Conservation (phyloP, 2,797 vertebrate genomes). For the Aldrovandia affinis region DNA sequence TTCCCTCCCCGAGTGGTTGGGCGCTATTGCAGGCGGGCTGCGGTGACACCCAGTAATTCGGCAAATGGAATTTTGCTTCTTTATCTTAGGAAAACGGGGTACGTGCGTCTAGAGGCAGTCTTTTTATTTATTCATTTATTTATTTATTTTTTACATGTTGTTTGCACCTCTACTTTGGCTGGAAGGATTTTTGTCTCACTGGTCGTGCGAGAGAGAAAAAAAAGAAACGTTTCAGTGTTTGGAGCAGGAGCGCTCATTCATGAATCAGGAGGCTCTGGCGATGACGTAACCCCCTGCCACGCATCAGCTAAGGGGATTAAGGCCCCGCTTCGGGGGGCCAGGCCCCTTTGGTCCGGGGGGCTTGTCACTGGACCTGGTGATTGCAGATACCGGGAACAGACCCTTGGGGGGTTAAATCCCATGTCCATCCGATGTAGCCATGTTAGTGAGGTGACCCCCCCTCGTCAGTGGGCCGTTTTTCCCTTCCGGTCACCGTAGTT, state of each 20-base stretch:
- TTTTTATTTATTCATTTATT: no score
- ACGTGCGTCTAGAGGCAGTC: neutral
- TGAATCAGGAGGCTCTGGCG: constrained; percentile 68
- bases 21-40: neutral
- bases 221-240: constrained; percentile 68
- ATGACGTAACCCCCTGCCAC: constrained; percentile 60
- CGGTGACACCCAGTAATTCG: constrained; percentile 28
- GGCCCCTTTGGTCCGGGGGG: constrained; percentile 15
- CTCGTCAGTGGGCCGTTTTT: neutral
- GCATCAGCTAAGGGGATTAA: constrained; percentile 61
- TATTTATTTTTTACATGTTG: constrained; percentile 10
- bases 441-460: neutral
- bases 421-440: neutral
- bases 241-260: constrained; percentile 69
- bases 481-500: constrained; percentile 18
- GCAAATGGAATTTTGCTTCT: neutral
- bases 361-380: constrained; percentile 9
- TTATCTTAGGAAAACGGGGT: neutral
- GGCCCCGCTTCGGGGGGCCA: constrained; percentile 37
- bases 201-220: constrained; percentile 26
- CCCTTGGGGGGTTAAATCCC: neutral
- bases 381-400: constrained; percentile 2
- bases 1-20: constrained; percentile 28
- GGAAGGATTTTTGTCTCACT: constrained; percentile 15
- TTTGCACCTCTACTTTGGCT: constrained; percentile 10